Evolutionary conservation across 2,113 vertebrate genomes (phyloP), one percentile per base, ranked within the genome.

Genomic region (Myocastor coypus): DNA sequence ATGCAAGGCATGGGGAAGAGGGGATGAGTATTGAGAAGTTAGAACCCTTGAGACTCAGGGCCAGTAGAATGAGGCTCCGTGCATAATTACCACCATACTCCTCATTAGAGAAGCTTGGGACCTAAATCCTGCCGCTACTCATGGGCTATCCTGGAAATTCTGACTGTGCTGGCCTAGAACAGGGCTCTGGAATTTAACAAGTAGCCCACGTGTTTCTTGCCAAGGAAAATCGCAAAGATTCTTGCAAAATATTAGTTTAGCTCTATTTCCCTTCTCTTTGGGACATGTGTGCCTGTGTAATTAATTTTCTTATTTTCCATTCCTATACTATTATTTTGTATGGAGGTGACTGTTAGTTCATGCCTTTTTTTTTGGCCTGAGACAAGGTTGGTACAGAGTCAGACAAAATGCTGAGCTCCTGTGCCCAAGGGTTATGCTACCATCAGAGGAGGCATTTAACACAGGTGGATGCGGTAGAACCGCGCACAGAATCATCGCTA

Each of bases 311-410:
- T 92, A 75, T 83, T 82, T 92, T 91, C 61, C 57, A 66, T 82
- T 57, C 17, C 80, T 91, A 63, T 46, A 68, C 46, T 87, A 30
- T 61, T 75, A 91, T 37, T 84, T 4, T 68, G n/a, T 84, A 80
- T 81, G 34, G 30, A 11, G 28, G 28, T 93, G 28, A 52, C 64
- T 22, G 12, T 77, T 57, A 91, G 63, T 66, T 80, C 22, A 40
- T 66, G 78, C n/a, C 61, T 96, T 90, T 92, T 57, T 57, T 16
- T 57, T 17, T 57, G 55, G 55, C 55, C 55, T 73, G 42, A 92
- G 82, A 81, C 30, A 87, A 96, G 40, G 88, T 71, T 26, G 88
- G 50, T 81, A 90, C 12, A 90, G 34, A 89, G 91, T 24, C 37
- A 91, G 87, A 11, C 0, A 30, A 66, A 24, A 57, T 20, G 80